Evolutionary conservation across 2,888 invertebrate species (phyloP), one percentile per base, ranked within the genome.

Genomic region (Synanthedon vespiformis): DNA sequence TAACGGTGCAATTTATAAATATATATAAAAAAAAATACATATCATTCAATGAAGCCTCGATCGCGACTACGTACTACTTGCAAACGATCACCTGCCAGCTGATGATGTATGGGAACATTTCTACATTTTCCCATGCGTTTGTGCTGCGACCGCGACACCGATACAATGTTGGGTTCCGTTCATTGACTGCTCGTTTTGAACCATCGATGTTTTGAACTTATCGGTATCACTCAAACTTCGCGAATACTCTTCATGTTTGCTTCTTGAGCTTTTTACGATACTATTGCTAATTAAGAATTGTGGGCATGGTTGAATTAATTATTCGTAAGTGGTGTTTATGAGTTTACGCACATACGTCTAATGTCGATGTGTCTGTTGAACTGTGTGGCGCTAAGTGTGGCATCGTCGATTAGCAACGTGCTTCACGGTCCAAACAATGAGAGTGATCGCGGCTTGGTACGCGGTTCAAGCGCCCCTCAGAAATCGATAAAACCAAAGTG

Each of bases 361-460:
- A 66, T 70, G 67, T 76, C 77, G 74, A 70, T 71, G 68, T 72
- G 68, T 63, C 59, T 61, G 70, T 63, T 57, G 63, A 65, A 83
- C 82, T 82, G 81, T 76, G 34, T 10, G 34, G 34, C 34, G 34
- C 34, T 34, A 34, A 66, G 67, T 58, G 56, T 65, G 44, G 40
- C 49, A 34, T 34, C 34, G 78, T 77, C 71, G 68, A 79, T 77
- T 82, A 74, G 81, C 81, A 82, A 81, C 83, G 72, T 74, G 77
- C 72, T 72, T 77, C 68, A 68, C 71, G 62, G 74, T 72, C 73
- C 82, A 85, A 85, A 85, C 85, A 87, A 83, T 84, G 77, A 77
- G 86, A 72, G 81, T 78, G 79, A 76, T 87, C 84, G 77, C 85
- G 67, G 78, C 70, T 74, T 83, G 86, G 85, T 84, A 86, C 86